A percentile compares a stretch with the other conserved stretches of the same genome.
phyloP scores from a whole-genome alignment of 2,113 vertebrate species.

The Diadophis punctatus region DNA sequence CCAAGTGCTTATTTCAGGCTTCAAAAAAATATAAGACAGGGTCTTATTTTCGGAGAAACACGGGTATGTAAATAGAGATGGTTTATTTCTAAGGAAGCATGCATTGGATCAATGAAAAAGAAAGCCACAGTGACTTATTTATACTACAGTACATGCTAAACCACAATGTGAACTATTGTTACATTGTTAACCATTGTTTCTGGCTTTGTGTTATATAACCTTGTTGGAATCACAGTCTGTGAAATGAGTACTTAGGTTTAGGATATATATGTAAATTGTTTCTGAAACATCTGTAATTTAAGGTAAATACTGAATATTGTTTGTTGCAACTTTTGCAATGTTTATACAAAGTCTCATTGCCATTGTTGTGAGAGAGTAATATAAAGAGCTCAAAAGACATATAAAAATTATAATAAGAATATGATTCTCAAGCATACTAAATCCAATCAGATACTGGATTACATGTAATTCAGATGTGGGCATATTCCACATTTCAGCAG shows the following conservation, averaged over 20 bases:
- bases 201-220: background rate
- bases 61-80: background rate
- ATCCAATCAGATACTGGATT: background rate
- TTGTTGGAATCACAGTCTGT: background rate
- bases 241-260: background rate
- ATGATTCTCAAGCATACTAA: background rate
- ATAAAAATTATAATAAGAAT: background rate
- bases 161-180: background rate
- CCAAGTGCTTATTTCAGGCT: too few relatives aligned
- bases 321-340: fast-evolving
- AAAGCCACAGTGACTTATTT: background rate
- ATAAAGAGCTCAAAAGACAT: background rate
- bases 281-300: background rate
- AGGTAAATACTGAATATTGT: background rate
- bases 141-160: background rate
- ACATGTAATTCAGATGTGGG: background rate
- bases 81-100: background rate
- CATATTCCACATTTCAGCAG: background rate
- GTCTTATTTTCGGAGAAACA: too few relatives aligned
- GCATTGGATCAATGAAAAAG: background rate
- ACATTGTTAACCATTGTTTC: background rate
- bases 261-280: background rate
- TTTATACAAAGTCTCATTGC: background rate
- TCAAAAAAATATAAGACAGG: too few relatives aligned
- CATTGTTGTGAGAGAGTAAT: background rate